Percentiles rank a stretch among this genome's conserved stretches.
Evolutionary conservation across 2,888 invertebrate species (phyloP).

Genomic region (Malthinus seriepunctatus): DNA sequence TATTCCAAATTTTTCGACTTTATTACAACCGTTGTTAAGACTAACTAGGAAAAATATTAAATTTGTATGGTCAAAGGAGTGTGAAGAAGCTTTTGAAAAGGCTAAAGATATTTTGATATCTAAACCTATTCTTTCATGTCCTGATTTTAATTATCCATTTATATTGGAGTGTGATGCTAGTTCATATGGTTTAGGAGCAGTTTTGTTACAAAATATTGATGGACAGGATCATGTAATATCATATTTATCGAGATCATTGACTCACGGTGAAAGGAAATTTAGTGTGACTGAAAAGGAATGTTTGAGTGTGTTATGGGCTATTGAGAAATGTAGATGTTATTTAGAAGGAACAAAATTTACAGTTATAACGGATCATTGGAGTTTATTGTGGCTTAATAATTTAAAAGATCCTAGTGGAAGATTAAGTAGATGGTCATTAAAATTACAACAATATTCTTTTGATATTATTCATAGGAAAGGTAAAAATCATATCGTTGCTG

Average conservation of each 20-base stretch:
- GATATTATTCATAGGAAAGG: not conserved
- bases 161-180: constrained; percentile 23
- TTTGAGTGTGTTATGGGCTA: constrained; percentile 24
- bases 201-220: constrained; percentile 15
- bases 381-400: constrained; percentile 17
- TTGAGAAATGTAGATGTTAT: constrained; percentile 17
- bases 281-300: constrained; percentile 23
- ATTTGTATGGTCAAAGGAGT: constrained; percentile 11
- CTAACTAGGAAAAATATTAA: constrained; percentile 10
- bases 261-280: constrained; percentile 15
- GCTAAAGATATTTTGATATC: constrained; percentile 16
- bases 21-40: constrained; percentile 12
- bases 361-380: constrained; percentile 16
- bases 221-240: constrained; percentile 15
- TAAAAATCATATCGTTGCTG: not conserved
- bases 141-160: constrained; percentile 21
- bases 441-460: not conserved
- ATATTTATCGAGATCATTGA: constrained; percentile 22
- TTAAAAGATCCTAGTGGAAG: constrained; percentile 12
- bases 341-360: constrained; percentile 15
- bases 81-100: constrained; percentile 7
- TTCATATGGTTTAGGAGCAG: constrained; percentile 18
- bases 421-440: not conserved
- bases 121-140: constrained; percentile 19
- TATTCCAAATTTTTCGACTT: constrained; percentile 19